phyloP scores from a whole-genome alignment of 2,888 invertebrate species.

The Parnassius orleans region DNA sequence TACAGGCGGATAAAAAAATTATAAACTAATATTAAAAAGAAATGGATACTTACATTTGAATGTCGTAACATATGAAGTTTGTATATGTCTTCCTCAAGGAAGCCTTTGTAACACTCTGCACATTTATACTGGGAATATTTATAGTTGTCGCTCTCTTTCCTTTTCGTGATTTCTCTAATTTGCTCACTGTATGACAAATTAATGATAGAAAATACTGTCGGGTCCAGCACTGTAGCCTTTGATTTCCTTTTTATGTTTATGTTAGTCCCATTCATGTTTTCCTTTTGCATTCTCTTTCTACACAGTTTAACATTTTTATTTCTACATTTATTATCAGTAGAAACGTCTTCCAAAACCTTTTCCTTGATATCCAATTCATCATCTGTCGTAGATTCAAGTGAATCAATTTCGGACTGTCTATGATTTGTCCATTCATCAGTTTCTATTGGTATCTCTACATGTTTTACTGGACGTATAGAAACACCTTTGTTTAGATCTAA shows the following conservation, averaged over 20 bases:
- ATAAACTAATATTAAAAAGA: neutral
- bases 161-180: constrained; percentile 13
- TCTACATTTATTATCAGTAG: too few relatives aligned
- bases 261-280: neutral
- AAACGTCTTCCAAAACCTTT: too few relatives aligned
- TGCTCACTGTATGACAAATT: constrained; percentile 21
- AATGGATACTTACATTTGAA: constrained; percentile 20
- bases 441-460: too few relatives aligned
- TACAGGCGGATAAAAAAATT: too few relatives aligned
- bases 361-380: too few relatives aligned
- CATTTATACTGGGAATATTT: constrained; percentile 23
- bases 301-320: too few relatives aligned
- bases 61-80: constrained; percentile 22
- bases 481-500: too few relatives aligned
- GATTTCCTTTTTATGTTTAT: neutral
- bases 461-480: too few relatives aligned
- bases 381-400: too few relatives aligned
- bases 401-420: too few relatives aligned
- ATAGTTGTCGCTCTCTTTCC: constrained; percentile 24
- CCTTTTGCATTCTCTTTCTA: neutral
- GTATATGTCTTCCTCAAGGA: constrained; percentile 17
- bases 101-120: constrained; percentile 26
- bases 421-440: too few relatives aligned
- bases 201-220: neutral
- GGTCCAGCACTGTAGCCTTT: neutral